Conservation (phyloP, 2,888 invertebrate genomes). For the Pollenia griseotomentosa region DNA sequence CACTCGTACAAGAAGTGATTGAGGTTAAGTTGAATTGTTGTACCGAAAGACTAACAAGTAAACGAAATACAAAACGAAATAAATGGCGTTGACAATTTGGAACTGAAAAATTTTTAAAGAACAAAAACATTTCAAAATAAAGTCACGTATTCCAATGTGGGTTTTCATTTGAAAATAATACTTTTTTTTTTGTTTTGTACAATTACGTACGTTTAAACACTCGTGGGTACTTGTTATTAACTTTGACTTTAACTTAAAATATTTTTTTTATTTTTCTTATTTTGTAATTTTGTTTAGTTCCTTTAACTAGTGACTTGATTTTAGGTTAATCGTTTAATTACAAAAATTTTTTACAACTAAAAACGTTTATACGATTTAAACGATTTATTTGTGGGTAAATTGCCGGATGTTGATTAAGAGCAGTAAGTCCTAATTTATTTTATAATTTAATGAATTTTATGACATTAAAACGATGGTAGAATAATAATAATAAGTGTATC, state of each 20-base stretch:
- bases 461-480: neutral
- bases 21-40: constrained; percentile 62
- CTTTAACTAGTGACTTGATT: constrained; percentile 50
- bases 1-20: constrained; percentile 57
- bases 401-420: constrained; percentile 43
- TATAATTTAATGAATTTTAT: neutral
- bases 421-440: constrained; percentile 18
- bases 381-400: constrained; percentile 45
- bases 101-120: constrained; percentile 13
- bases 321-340: constrained; percentile 59
- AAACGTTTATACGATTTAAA: constrained; percentile 46
- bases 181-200: constrained; percentile 6
- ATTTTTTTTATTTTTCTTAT: neutral
- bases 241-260: constrained; percentile 49
- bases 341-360: neutral
- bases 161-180: constrained; percentile 61
- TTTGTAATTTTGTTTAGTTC: constrained; percentile 22
- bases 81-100: constrained; percentile 67
- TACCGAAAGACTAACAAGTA: constrained; percentile 6
- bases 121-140: constrained; percentile 59
- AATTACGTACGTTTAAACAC: constrained; percentile 49
- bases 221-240: constrained; percentile 60
- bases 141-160: constrained; percentile 69
- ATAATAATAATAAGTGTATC: constrained; percentile 24
- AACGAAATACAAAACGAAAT: neutral